Base-by-base conservation (phyloP, 2,888 invertebrate species). In the Apamea sordens region DNA sequence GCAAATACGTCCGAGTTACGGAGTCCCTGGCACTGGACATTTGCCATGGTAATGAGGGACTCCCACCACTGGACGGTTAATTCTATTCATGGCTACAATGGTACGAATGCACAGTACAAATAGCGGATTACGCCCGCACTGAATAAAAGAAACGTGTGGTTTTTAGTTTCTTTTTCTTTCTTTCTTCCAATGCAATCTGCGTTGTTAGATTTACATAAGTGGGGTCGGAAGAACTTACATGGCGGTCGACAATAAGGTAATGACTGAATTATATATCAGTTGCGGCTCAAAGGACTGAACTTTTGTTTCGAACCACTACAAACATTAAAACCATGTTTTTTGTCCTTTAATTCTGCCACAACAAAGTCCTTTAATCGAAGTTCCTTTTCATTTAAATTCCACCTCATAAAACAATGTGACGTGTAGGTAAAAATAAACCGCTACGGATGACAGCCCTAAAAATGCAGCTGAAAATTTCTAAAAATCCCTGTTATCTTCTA, bases 71-170 rank as follows among this genome's bases (percentile, higher is more conserved):
- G 92, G 93, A 77, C 91, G 92, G 91, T 88, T 94, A 93, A 94
- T 94, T 92, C 92, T 92, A 94, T 94, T 94, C 94, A 93, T 92
- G 90, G 92, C 82, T 86, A 91, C 91, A 92, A 90, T 90, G 87
- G 89, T 88, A 90, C 89, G 91, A 92, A 92, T 92, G 93, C 91
- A 90, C 91, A 90, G 90, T 90, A 93, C 93, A 94, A 94, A 94
- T 92, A 93, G 90, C 89, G 91, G 91, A 92, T 92, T 93, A 92
- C 90, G 89, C 81, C 79, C 80, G 87, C 81, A 86, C 78, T 89
- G 93, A 90, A 91, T 92, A 90, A 91, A 92, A 91, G 87, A 88
- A 90, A 85, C 68, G 77, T 76, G 68, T 77, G 78, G 64, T 77
- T 86, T 73, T 79, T 76, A 82, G 79, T 85, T 85, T 88, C 44